These are phyloP conservation scores for Mesitornis unicolor DNA, from an alignment of 2,113 vertebrate species.

Conservation along the genomic window DNA sequence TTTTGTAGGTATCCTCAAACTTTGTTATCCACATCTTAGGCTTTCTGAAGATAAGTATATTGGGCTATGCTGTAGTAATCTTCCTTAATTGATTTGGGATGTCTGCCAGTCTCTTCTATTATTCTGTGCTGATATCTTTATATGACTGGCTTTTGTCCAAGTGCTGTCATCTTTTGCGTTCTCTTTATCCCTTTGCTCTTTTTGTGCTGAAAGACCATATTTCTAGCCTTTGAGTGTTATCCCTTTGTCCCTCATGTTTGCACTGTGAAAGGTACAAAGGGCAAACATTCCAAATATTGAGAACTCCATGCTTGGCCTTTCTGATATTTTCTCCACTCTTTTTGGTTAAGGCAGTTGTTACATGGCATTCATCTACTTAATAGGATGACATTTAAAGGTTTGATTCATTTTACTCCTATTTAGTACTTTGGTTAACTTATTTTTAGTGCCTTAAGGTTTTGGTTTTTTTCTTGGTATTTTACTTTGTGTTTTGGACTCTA, in stretches of 20 bases:
- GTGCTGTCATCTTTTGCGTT: constrained; percentile 34
- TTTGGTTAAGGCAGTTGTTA: background rate
- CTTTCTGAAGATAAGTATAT: constrained; percentile 46
- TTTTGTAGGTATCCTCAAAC: background rate
- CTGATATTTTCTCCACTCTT: background rate
- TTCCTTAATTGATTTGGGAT: constrained; percentile 74
- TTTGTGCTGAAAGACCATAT: constrained; percentile 32
- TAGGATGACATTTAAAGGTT: constrained; percentile 9
- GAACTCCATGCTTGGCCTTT: background rate
- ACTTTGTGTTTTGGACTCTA: background rate
- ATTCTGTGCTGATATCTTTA: constrained; percentile 58
- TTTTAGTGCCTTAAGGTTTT: background rate
- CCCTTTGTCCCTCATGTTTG: background rate
- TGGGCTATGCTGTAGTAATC: constrained; percentile 55
- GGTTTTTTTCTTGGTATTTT: background rate
- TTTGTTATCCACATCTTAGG: constrained; percentile 45
- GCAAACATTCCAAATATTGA: background rate
- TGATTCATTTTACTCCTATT: background rate
- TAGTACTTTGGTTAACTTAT: background rate
- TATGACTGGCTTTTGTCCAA: constrained; percentile 63
- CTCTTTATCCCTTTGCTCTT: constrained; percentile 53
- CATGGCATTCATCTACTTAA: background rate
- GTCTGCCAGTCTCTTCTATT: constrained; percentile 66
- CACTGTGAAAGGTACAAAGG: constrained; percentile 14
- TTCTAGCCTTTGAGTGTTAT: background rate